These are phyloP conservation scores for Psilopogon haemacephalus DNA, from an alignment of 2,113 vertebrate genomes.

Conservation along the genomic window DNA sequence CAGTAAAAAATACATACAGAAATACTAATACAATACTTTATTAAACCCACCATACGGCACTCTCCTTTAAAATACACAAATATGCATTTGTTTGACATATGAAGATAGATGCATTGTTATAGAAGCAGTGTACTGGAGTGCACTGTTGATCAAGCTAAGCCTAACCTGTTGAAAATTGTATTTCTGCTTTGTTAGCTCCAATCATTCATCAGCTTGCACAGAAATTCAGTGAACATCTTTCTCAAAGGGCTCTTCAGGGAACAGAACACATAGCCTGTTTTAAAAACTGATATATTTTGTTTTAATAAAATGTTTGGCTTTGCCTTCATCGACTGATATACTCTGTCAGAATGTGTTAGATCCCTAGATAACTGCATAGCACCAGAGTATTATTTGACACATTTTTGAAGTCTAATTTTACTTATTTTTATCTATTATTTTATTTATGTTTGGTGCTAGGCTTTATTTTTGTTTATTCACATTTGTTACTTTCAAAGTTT, in stretches of 20 bases:
- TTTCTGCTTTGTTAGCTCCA: conserved; percentile 63
- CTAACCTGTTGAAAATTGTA: conserved; percentile 57
- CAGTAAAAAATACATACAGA: background rate
- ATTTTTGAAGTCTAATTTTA: conserved; percentile 58
- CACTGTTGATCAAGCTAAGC: conserved; percentile 46
- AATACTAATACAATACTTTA: background rate
- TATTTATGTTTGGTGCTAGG: conserved; percentile 35
- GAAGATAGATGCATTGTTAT: conserved; percentile 15
- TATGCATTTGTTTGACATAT: conserved; percentile 2
- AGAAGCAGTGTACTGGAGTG: background rate
- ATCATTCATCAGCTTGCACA: conserved; percentile 46
- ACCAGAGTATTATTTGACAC: conserved; percentile 61
- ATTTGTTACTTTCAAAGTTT: conserved; percentile 21
- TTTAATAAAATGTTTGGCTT: conserved; percentile 71
- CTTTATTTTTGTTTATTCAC: conserved; percentile 47
- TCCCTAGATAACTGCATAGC: conserved; percentile 59
- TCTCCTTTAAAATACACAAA: background rate
- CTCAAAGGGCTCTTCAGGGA: conserved; percentile 39
- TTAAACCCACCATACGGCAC: background rate
- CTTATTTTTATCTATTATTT: conserved; percentile 61
- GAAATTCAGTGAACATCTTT: conserved; percentile 50
- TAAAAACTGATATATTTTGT: conserved; percentile 65
- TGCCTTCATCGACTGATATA: conserved; percentile 52
- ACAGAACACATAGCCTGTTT: conserved; percentile 53
- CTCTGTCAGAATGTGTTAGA: conserved; percentile 69